Base-by-base conservation (phyloP, 1,140 invertebrate species). In the Saxidomus purpurata region DNA sequence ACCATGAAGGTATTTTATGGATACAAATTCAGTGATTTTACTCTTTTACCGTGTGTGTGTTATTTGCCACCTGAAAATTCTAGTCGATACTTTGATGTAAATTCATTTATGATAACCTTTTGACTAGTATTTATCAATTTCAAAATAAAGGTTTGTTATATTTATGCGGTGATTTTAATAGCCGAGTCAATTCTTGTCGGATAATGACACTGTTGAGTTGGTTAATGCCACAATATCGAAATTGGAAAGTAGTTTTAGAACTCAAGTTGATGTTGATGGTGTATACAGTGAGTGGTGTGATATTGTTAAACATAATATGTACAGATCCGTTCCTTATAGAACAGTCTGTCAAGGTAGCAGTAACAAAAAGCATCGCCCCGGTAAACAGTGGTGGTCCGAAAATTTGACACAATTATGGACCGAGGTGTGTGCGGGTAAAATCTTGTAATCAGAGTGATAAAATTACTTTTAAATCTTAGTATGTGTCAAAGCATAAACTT, bases 1-100 rank as follows among this genome's bases (percentile, higher is more conserved):
- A 28, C 2, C 0, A 47, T 71, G 87, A 91, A 34, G 90, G 79
- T 67, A 91, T 89, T 63, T 87, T 89, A 67, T 91, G 81, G 82
- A 22, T 89, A 22, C 80, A 86, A 86, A 49, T 34, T 31, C 31
- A 6, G 22, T 38, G n/a, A 67, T 55, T 61, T 63, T 61, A 76
- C n/a, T 38, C n/a, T 91, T 22, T 87, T 79, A 22, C 59, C 76
- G 71, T 59, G 9, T 61, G 71, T 59, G 28, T 36, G n/a, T 15
- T 79, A 28, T 36, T n/a, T n/a, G n/a, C n/a, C 76, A 13, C 76
- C 40, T 52, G 76, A 79, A 79, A 81, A 49, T 22, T 79, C 76
- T 1, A 52, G 43, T 2, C 6, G 83, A 19, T 52, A 69, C n/a
- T 74, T 36, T 55, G 43, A 52, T 59, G 80, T 38, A 40, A 63